phyloP scores from a whole-genome alignment of 2,113 vertebrate species.

The Irena cyanogastra region DNA sequence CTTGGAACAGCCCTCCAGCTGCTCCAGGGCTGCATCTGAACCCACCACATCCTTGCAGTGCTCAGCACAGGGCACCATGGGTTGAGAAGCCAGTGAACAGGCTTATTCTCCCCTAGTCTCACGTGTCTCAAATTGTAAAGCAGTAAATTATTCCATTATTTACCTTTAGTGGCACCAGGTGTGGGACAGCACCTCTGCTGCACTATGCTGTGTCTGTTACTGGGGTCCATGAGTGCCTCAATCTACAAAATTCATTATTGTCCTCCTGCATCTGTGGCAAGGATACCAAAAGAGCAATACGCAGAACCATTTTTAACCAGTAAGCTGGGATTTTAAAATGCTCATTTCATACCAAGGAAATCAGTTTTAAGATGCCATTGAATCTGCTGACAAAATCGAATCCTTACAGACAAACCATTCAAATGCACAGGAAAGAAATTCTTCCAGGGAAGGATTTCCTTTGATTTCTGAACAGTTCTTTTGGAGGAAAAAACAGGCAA shows the following conservation, averaged over 20 bases:
- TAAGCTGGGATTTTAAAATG: neutral
- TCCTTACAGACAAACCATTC: neutral
- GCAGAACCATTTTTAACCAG: neutral
- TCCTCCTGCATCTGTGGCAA: neutral
- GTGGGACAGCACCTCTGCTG: neutral
- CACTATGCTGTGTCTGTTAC: rapidly evolving
- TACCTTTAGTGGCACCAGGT: neutral
- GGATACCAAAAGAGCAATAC: neutral
- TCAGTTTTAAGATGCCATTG: neutral
- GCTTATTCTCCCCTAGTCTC: neutral
- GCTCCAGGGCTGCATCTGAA: neutral
- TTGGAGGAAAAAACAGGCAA: neutral
- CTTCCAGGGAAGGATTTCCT: neutral
- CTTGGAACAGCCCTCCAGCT: rapidly evolving
- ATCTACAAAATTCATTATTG: neutral
- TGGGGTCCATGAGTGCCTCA: neutral
- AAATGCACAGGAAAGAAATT: neutral
- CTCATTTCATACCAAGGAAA: neutral
- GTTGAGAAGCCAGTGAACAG: neutral
- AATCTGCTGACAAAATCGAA: neutral
- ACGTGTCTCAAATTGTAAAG: neutral
- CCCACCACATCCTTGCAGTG: no score
- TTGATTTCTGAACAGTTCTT: neutral
- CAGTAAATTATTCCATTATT: neutral
- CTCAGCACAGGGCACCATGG: neutral